These are phyloP conservation scores for Leptinotarsa juncta DNA, from an alignment of 2,888 invertebrate genomes.

Conservation along the genomic window DNA sequence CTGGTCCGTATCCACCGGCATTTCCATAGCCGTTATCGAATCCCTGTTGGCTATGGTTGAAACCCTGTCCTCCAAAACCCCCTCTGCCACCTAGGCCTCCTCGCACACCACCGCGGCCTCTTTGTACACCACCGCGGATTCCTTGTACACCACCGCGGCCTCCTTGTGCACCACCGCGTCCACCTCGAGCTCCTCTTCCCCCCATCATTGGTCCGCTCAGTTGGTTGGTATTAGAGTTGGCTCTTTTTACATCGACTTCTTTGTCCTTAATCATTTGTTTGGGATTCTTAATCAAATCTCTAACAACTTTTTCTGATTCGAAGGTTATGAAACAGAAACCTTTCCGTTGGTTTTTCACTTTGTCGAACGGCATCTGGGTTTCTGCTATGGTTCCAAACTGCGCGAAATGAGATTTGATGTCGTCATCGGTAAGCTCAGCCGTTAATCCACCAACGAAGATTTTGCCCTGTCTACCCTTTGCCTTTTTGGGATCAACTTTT, in stretches of 20 bases:
- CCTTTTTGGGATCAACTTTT: conserved; percentile 95
- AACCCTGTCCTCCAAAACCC: background rate
- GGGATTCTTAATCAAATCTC: conserved; percentile 89
- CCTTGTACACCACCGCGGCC: conserved; percentile 71
- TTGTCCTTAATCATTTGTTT: conserved; percentile 94
- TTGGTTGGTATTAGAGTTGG: conserved; percentile 89
- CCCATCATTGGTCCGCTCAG: conserved; percentile 66
- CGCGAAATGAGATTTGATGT: conserved; percentile 91
- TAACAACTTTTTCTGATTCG: conserved; percentile 94
- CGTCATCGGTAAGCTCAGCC: conserved; percentile 91
- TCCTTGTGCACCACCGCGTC: conserved; percentile 69
- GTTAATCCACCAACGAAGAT: conserved; percentile 97
- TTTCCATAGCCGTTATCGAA: conserved; percentile 70
- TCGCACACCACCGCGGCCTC: background rate
- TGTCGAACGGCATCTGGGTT: conserved; percentile 97
- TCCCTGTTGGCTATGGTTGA: background rate
- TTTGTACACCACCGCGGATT: background rate
- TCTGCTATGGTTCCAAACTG: conserved; percentile 96
- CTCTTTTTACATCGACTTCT: conserved; percentile 95
- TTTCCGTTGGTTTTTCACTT: conserved; percentile 95
- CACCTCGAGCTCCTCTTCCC: conserved; percentile 73
- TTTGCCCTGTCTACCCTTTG: conserved; percentile 94
- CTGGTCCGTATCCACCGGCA: conserved; percentile 49
- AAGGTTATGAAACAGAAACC: conserved; percentile 98
- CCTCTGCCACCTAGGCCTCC: conserved; percentile 54